phyloP scores from a whole-genome alignment of 2,797 vertebrate species.

The Phrynocephalus guinanensis region DNA sequence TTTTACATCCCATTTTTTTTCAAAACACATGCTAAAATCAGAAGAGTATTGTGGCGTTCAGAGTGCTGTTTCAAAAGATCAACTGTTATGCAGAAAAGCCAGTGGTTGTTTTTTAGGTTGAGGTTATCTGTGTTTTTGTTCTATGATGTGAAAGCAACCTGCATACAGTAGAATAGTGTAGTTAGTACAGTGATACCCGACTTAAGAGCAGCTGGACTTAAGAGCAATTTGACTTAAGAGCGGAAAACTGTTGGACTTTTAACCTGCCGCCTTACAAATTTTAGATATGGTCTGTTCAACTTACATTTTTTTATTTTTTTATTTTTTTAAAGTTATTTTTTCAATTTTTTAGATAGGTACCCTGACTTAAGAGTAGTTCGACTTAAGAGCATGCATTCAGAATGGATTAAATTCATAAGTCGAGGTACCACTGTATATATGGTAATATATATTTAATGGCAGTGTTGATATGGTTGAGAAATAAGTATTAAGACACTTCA shows the following conservation, averaged over 20 bases:
- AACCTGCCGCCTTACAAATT: too few relatives aligned
- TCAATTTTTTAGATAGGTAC: too few relatives aligned
- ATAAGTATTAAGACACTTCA: constrained; percentile 54
- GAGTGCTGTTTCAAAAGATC: not conserved
- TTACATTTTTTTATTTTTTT: too few relatives aligned
- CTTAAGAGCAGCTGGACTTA: too few relatives aligned
- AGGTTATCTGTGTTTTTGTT: constrained; percentile 42
- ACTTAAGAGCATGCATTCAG: too few relatives aligned
- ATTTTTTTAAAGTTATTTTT: too few relatives aligned
- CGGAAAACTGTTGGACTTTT: too few relatives aligned
- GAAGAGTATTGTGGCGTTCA: not conserved
- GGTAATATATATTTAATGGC: constrained; percentile 17
- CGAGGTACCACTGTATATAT: too few relatives aligned
- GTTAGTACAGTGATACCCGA: not conserved
- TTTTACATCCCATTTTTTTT: not conserved
- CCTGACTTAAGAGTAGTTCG: too few relatives aligned
- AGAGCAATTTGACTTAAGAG: too few relatives aligned
- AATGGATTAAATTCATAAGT: too few relatives aligned
- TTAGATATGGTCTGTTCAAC: too few relatives aligned
- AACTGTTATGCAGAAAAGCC: not conserved
- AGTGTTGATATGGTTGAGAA: constrained; percentile 66
- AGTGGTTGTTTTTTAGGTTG: not conserved
- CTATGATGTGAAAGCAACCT: constrained; percentile 62
- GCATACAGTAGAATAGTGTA: constrained; percentile 64
- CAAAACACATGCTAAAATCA: not conserved